Percentiles rank a stretch among this genome's conserved stretches.
Conservation (phyloP, 2,888 invertebrate species). For the Chaitophorus viminalis region DNA sequence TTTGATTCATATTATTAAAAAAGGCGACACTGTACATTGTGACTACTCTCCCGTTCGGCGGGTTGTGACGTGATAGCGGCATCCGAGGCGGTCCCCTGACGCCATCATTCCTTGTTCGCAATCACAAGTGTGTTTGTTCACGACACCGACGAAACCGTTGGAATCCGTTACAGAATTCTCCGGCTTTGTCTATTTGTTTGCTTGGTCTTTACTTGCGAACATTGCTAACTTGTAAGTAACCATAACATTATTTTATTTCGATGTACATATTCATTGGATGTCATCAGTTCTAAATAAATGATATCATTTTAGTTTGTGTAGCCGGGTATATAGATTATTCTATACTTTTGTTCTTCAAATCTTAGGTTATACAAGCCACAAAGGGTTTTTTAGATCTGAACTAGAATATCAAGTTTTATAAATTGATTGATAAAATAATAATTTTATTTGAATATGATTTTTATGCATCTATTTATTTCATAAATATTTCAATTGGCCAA, state of each 20-base stretch:
- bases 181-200: neutral
- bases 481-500: neutral
- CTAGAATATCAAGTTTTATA: no score
- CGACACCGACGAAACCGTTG: slow-evolving; percentile 24
- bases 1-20: neutral
- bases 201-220: neutral
- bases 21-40: neutral
- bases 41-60: neutral
- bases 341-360: neutral
- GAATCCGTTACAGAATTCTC: slow-evolving; percentile 30
- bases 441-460: neutral
- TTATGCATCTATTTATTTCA: neutral
- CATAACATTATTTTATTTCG: neutral
- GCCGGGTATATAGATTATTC: no score
- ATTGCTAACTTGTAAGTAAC: slow-evolving; percentile 19
- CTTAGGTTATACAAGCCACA: slow-evolving; percentile 37
- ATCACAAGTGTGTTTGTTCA: slow-evolving; percentile 16
- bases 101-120: slow-evolving; percentile 55
- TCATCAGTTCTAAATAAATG: neutral
- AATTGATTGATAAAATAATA: neutral
- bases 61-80: slow-evolving; percentile 47
- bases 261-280: neutral
- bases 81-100: slow-evolving; percentile 12
- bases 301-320: neutral
- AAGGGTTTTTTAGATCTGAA: neutral